Conservation (phyloP, 1,140 invertebrate genomes). For the Aphis craccivora region DNA sequence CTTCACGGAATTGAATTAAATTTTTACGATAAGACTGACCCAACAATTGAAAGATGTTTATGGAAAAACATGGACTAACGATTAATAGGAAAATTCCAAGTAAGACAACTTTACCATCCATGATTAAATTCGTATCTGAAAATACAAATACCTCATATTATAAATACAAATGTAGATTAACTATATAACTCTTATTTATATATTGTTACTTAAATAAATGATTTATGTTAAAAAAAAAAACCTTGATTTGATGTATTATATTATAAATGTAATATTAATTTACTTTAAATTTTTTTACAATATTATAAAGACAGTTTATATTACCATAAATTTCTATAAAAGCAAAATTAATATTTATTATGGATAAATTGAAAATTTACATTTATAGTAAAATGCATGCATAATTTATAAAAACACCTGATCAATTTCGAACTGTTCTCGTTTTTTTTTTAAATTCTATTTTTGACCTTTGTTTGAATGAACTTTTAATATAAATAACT, state of each 20-base stretch:
- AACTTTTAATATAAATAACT: not conserved
- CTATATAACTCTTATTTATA: not conserved
- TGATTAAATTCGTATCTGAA: not conserved
- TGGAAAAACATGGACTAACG: not conserved
- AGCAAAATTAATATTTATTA: not conserved
- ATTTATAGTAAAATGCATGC: too few species aligned
- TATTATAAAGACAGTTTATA: not conserved
- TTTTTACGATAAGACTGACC: constrained; percentile 2
- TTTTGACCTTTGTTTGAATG: not conserved
- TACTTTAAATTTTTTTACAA: not conserved
- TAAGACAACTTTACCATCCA: not conserved
- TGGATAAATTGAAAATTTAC: not conserved
- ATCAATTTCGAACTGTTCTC: not conserved
- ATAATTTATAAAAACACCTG: too few species aligned
- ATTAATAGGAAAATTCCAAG: not conserved
- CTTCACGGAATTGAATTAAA: constrained; percentile 58
- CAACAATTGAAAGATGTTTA: not conserved
- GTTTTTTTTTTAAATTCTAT: not conserved
- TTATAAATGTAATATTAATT: not conserved
- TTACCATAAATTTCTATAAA: not conserved
- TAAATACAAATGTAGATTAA: not conserved
- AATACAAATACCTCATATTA: not conserved
- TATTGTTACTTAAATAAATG: not conserved
- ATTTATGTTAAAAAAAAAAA: not conserved
- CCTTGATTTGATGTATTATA: not conserved